Evolutionary conservation across 1,140 invertebrate species (phyloP).

Genomic region (Zophobas atratus): DNA sequence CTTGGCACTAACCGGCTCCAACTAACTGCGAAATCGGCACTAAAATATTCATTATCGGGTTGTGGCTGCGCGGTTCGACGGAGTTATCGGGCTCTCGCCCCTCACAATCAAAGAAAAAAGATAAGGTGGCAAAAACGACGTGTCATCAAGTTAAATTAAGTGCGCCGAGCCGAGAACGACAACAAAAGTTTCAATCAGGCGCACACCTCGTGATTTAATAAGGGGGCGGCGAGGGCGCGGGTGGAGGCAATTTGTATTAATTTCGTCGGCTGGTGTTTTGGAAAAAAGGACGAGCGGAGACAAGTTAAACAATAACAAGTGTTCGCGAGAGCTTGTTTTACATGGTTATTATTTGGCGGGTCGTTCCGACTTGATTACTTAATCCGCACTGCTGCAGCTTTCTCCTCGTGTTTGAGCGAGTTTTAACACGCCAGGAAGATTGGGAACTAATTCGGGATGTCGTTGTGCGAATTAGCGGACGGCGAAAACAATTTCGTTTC

Average conservation of each 20-base stretch:
- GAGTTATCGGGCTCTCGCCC: not conserved
- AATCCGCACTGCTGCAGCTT: no score
- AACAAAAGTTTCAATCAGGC: conserved; percentile 13
- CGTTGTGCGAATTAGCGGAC: no score
- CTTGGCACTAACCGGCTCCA: not conserved
- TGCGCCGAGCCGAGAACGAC: not conserved
- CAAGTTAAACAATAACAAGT: no score
- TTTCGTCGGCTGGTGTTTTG: no score
- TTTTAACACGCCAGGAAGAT: no score
- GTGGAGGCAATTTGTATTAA: not conserved
- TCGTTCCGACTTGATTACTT: no score
- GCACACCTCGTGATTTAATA: not conserved
- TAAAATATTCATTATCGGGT: conserved; percentile 7
- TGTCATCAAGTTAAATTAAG: conserved; percentile 14
- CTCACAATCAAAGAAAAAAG: not conserved
- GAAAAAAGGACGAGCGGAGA: no score
- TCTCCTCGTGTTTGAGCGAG: no score
- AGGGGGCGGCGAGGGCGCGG: not conserved
- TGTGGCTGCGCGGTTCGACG: not conserved
- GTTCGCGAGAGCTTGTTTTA: no score
- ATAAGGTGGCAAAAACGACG: not conserved
- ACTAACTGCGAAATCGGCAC: conserved; percentile 3
- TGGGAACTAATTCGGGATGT: no score
- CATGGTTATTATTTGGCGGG: no score
- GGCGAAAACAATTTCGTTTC: no score